Evolutionary conservation across 2,797 vertebrate genomes (phyloP), one percentile per base, ranked within the genome.

Genomic region (Momotus momota): DNA sequence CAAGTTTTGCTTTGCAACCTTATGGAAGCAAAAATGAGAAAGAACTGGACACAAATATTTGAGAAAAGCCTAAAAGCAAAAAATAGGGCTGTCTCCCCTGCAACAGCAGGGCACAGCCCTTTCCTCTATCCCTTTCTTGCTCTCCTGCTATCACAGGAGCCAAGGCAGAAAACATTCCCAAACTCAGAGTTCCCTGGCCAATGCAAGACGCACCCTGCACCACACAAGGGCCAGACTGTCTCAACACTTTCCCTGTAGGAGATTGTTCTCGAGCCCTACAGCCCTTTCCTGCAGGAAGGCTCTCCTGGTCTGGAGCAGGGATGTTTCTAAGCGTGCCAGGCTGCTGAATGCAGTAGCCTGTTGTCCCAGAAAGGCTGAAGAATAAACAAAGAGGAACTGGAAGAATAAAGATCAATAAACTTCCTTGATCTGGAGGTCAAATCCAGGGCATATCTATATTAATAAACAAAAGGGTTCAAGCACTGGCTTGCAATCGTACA

Each of bases 401-500:
- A 92, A 97, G 20, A 82, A 85, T 77, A 74, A 94, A 17, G 19
- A 73, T 82, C 61, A 80, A 62, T 77, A 89, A 94, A 85, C 57
- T 7, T 49, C 31, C 52, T 82, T 61, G 12, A 82, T 81, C 45
- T 51, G 21, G 52, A 89, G 55, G 74, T 92, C 70, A 93, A 85
- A 80, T 41, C 12, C 48, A 51, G 71, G 60, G 15, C 79, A 64
- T 31, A 84, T 48, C 66, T 52, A 26, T 60, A 67, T 86, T 60
- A 80, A 83, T 83, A 74, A 74, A 78, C 6, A 48, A 57, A 57
- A 57, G 26, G 8, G 14, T 13, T 94, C 49, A 46, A 83, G 35
- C 20, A n/a, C 12, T 77, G 35, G 11, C 26, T 88, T 64, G 41
- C 29, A 58, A 46, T 43, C 67, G 26, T 27, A 40, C 8, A 9